Evolutionary conservation across 2,113 vertebrate species (phyloP).

Genomic region (Microtus montanus): DNA sequence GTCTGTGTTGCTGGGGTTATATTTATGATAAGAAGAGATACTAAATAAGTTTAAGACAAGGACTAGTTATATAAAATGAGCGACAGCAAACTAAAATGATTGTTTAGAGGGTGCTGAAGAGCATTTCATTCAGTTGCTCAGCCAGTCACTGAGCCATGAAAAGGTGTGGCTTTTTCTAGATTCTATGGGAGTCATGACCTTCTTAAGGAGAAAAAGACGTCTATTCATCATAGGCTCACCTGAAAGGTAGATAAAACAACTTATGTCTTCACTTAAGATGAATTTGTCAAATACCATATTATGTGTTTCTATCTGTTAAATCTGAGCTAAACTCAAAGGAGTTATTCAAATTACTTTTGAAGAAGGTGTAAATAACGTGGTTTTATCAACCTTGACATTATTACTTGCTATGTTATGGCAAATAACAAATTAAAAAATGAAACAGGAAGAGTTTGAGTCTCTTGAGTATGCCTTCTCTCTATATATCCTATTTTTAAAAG

Average conservation of each 20-base stretch:
- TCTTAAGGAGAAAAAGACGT: neutral
- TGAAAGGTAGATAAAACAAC: neutral
- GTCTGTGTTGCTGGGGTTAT: no score
- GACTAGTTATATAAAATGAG: neutral
- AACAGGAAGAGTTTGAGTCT: neutral
- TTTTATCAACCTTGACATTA: conserved; percentile 21
- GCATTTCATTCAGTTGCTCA: neutral
- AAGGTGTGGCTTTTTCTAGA: neutral
- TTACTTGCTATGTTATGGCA: neutral
- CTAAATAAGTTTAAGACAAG: neutral
- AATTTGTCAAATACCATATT: neutral
- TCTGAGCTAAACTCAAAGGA: neutral
- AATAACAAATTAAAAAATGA: conserved; percentile 23
- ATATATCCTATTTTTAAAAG: conserved; percentile 30
- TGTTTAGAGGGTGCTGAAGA: neutral
- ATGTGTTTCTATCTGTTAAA: neutral
- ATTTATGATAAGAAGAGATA: neutral
- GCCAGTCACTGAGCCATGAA: neutral
- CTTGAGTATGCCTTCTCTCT: neutral
- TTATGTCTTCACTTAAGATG: neutral
- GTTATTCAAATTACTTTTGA: neutral
- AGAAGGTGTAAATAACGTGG: neutral
- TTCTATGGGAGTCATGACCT: neutral
- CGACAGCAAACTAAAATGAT: neutral
- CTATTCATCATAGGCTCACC: neutral